Conservation (phyloP, 2,797 vertebrate genomes). For the Miichthys miiuy region DNA sequence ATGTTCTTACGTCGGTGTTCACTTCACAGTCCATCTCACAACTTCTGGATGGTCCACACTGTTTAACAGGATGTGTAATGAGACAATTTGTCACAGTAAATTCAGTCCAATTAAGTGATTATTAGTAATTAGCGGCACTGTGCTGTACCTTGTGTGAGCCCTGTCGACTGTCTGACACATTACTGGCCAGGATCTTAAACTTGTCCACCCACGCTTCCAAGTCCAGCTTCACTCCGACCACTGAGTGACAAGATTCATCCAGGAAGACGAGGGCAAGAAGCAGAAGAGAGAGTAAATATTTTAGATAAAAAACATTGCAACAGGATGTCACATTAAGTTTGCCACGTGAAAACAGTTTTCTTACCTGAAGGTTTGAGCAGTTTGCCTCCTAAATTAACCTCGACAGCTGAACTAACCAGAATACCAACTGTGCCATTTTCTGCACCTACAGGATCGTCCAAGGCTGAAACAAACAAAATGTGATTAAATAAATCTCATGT, state of each 20-base stretch:
- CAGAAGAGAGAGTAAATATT: background rate
- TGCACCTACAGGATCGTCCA: constrained; percentile 85
- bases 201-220: constrained; percentile 98
- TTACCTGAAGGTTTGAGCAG: constrained; percentile 95
- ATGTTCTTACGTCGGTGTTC: constrained; percentile 92
- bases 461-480: constrained; percentile 73
- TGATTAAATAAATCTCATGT: background rate
- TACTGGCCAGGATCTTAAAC: constrained; percentile 99
- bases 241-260: constrained; percentile 73
- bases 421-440: constrained; percentile 94
- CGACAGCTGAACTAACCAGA: constrained; percentile 94
- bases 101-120: background rate
- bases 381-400: constrained; percentile 91
- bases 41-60: constrained; percentile 95
- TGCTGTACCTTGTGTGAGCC: constrained; percentile 87
- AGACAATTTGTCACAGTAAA: constrained; percentile 8
- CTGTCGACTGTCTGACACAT: constrained; percentile 93
- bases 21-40: constrained; percentile 99
- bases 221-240: constrained; percentile 98
- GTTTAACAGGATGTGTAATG: constrained; percentile 46
- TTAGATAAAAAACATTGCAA: background rate
- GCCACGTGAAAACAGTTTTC: background rate
- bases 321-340: background rate
- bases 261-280: background rate
- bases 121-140: background rate